phyloP scores from a whole-genome alignment of 1,140 invertebrate species.

The Nebria ingens region DNA sequence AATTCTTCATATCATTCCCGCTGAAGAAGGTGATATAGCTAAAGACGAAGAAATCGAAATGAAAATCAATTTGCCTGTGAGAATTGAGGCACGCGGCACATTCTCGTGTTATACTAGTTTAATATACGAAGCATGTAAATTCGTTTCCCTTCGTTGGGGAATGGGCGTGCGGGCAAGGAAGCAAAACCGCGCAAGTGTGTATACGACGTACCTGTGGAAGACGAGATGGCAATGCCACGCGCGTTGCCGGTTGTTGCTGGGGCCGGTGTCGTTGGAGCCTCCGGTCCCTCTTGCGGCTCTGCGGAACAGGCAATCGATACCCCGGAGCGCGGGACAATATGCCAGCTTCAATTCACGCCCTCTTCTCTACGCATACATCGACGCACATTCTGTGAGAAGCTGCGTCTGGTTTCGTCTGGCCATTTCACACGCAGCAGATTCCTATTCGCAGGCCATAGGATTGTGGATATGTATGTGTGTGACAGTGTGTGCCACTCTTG shows the following conservation, averaged over 20 bases:
- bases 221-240: background rate
- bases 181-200: no score
- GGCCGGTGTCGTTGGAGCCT: background rate
- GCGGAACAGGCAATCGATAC: constrained; percentile 5
- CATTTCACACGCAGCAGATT: background rate
- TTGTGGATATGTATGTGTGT: background rate
- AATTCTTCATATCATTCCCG: no score
- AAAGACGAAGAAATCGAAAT: background rate
- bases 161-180: background rate
- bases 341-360: constrained; percentile 7
- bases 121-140: background rate
- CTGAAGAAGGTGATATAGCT: no score
- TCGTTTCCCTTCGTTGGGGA: background rate
- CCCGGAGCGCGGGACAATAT: constrained; percentile 5
- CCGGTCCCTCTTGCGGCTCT: background rate
- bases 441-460: background rate
- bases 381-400: background rate
- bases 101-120: background rate
- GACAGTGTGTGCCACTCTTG: background rate
- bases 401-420: background rate
- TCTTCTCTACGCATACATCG: background rate
- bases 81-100: background rate
- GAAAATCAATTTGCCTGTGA: background rate
- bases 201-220: background rate
- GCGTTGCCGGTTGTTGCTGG: background rate